Base-by-base conservation (phyloP, 2,888 invertebrate species). In the Abscondita cerata region DNA sequence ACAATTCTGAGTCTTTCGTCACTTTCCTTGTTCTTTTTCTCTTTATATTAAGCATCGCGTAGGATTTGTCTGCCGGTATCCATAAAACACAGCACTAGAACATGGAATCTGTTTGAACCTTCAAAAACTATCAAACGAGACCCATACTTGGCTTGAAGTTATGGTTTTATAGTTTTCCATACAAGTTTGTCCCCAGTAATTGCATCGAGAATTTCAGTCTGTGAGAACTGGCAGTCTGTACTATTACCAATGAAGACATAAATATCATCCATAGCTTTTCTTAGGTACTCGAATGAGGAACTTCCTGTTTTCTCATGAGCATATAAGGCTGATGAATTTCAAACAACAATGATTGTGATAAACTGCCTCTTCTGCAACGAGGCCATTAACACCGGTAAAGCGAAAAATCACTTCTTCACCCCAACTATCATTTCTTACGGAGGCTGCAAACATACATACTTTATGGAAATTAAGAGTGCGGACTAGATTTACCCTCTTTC, bases 351-450 rank as follows among this genome's bases (percentile, higher is more conserved):
- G 11, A 38, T 38, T 38, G n/a, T 38, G 38, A 38, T 38, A 38
- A 38, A 38, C 38, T 38, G 38, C 38, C 31, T 31, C 31, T 31
- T 31, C 31, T 31, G 31, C 31, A 31, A 31, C 31, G 31, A 31
- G 31, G 31, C 12, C 38, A 38, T 38, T 38, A 38, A 38, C 38
- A 38, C 12, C 6, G 44, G 44, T 18, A 44, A 44, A 18, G 44
- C 15, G 44, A 44, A 44, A 18, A 18, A 44, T 44, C 44, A 44
- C 44, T 44, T 44, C 44, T 44, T 44, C 44, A 44, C 44, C 44
- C 44, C 44, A 44, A 44, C 44, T 44, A 44, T 44, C 44, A 44
- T 44, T 16, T 18, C 44, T 44, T 44, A 44, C 44, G 5, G 44
- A 16, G 44, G 44, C 44, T 44, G 15, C 44, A 44, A n/a, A n/a